Evolutionary conservation across 2,888 invertebrate species (phyloP), one percentile per base, ranked within the genome.

Genomic region (Seladonia tumulorum): DNA sequence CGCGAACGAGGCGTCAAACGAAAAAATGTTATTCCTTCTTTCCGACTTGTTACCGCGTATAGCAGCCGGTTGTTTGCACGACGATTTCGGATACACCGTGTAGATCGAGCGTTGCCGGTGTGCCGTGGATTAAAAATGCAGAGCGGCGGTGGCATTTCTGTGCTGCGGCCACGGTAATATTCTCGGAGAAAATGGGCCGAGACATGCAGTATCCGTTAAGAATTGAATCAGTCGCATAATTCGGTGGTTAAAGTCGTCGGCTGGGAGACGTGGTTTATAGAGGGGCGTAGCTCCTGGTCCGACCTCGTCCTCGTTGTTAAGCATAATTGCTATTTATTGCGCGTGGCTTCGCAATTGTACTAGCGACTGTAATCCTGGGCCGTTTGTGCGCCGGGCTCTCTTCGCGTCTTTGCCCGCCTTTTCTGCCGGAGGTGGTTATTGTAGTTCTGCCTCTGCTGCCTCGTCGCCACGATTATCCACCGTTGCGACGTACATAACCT

Each of bases 261-360:
- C 80, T 78, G 73, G 60, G 73, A n/a, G 39, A 39, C 80, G 66
- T 60, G 83, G 73, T 88, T 82, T 88, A 81, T 79, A 66, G 57
- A 18, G 53, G 47, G 39, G 39, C 22, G 60, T 72, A 47, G 7
- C 18, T n/a, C 60, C 79, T 35, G 75, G 66, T 63, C 78, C 81
- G 63, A 74, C 68, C 81, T 82, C 82, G 78, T 89, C 82, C 88
- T 87, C 78, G 87, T 89, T 85, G 81, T 86, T 83, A 79, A 84
- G 83, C 85, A 87, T 93, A 93, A 93, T 93, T 93, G 92, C 87
- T 92, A 91, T 93, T 92, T 92, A 92, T 93, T 93, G 90, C 90
- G 79, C 84, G 82, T 82, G 85, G 72, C 66, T 76, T 77, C 70
- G 86, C 83, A 87, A 80, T 87, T 87, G 82, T 86, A 81, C 70